Percentiles rank a stretch among this genome's conserved stretches.
phyloP scores from a whole-genome alignment of 2,797 vertebrate genomes.

The Amazona finschi region DNA sequence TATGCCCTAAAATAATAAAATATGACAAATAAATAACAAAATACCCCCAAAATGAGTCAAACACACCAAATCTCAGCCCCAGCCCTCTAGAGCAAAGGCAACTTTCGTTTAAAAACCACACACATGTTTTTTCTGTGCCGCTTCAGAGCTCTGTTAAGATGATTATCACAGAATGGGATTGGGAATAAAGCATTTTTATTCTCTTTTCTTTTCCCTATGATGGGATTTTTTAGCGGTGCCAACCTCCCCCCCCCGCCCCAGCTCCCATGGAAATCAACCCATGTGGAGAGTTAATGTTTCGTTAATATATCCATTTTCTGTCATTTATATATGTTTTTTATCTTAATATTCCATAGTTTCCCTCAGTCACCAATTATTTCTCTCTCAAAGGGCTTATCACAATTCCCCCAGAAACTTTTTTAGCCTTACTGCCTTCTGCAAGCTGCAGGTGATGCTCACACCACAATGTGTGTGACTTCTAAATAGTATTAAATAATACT shows the following conservation, averaged over 20 bases:
- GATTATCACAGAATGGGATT: slow-evolving; percentile 14
- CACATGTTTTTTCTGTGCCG: neutral
- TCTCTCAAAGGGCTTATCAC: neutral
- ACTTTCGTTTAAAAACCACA: slow-evolving; percentile 35
- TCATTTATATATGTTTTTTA: neutral
- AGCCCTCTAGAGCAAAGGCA: neutral
- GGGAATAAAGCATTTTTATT: slow-evolving; percentile 24
- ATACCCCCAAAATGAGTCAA: neutral
- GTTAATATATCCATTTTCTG: neutral
- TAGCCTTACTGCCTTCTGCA: neutral
- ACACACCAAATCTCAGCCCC: neutral
- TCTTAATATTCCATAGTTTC: neutral
- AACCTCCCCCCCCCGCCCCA: neutral
- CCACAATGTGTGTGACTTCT: neutral
- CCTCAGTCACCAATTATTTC: neutral
- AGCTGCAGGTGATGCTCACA: neutral
- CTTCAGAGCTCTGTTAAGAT: neutral
- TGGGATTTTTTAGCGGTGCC: neutral
- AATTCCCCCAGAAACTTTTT: neutral
- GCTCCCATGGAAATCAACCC: neutral
- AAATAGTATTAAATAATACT: neutral
- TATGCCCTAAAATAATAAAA: neutral
- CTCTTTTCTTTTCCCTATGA: neutral
- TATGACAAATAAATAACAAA: neutral
- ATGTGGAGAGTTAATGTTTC: slow-evolving; percentile 49